phyloP scores from a whole-genome alignment of 2,113 vertebrate species.

The Mustela lutreola region DNA sequence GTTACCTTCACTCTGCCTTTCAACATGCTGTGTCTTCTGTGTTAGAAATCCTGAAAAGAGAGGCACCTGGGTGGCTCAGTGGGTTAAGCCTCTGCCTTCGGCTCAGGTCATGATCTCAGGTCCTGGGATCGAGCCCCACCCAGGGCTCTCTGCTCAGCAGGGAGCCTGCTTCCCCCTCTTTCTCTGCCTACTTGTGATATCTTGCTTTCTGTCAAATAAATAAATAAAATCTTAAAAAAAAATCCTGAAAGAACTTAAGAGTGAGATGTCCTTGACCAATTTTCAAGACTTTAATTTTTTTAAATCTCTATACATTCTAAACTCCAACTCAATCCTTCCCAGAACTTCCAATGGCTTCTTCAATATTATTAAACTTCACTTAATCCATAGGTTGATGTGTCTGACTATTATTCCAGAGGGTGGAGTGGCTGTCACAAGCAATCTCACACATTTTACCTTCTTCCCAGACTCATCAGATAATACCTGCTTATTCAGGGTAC shows the following conservation, averaged over 20 bases:
- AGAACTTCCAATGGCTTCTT: background rate
- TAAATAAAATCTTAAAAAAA: no score
- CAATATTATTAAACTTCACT: background rate
- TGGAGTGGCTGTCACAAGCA: conserved; percentile 87
- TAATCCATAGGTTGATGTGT: conserved; percentile 88
- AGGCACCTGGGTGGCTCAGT: no score
- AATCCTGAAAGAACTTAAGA: conserved; percentile 53
- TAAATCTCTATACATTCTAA: conserved; percentile 62
- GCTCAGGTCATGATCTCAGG: no score
- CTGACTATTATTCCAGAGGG: conserved; percentile 90
- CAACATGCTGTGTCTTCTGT: background rate
- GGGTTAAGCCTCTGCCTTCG: no score
- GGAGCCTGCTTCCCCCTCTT: no score
- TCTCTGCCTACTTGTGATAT: no score
- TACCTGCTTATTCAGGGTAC: conserved; percentile 83
- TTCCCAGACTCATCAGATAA: conserved; percentile 77
- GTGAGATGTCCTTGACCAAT: conserved; percentile 81
- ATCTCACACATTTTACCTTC: conserved; percentile 88
- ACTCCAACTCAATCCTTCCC: background rate
- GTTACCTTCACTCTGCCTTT: background rate
- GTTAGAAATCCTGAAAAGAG: background rate
- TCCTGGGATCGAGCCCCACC: no score
- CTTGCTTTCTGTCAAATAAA: no score
- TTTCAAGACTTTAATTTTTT: conserved; percentile 65
- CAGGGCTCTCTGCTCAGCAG: no score